These are phyloP conservation scores for Patella pellucida DNA, from an alignment of 2,888 invertebrate genomes.

Conservation along the genomic window DNA sequence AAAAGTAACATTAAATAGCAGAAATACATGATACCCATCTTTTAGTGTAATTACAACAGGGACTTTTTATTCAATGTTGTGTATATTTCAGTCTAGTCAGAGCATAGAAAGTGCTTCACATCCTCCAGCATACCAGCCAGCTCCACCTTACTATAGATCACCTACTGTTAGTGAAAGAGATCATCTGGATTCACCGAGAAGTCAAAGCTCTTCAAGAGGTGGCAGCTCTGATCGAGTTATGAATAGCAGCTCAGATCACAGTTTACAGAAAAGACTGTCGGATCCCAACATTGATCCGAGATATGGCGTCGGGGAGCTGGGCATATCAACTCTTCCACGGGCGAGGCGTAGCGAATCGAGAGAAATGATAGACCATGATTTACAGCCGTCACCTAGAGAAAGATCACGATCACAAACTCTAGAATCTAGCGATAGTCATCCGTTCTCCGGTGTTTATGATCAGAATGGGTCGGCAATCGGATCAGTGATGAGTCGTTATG, in stretches of 20 bases:
- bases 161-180: not conserved
- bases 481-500: constrained; percentile 45
- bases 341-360: not conserved
- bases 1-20: too few relatives aligned
- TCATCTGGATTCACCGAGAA: not conserved
- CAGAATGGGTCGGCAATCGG: not conserved
- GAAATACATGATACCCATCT: too few relatives aligned
- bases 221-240: not conserved
- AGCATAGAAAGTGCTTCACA: not conserved
- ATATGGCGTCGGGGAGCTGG: not conserved
- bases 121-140: constrained; percentile 22
- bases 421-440: not conserved
- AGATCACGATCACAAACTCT: not conserved
- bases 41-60: too few relatives aligned
- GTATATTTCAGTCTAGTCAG: constrained; percentile 2
- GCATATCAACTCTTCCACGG: not conserved
- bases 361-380: not conserved
- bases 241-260: not conserved
- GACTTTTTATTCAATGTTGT: too few relatives aligned
- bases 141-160: constrained; percentile 14
- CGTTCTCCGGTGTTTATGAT: not conserved
- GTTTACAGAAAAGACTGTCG: not conserved
- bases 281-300: not conserved
- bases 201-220: not conserved
- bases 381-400: too few relatives aligned